Conservation (phyloP, 2,113 vertebrate genomes). For the Amia ocellicauda region DNA sequence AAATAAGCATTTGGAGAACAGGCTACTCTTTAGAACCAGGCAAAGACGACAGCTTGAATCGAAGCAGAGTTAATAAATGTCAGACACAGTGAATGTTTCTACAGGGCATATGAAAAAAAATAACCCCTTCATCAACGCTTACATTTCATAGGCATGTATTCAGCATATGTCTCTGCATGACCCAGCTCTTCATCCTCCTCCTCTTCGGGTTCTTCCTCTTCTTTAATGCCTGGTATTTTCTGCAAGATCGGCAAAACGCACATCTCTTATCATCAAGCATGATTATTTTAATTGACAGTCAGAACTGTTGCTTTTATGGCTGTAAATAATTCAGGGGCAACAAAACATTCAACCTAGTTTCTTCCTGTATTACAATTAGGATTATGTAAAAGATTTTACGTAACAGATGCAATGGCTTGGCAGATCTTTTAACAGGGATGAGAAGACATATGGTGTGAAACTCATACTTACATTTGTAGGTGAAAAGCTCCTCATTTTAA, state of each 20-base stretch:
- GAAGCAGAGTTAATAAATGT: no score
- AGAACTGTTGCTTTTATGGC: not conserved
- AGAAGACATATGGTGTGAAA: not conserved
- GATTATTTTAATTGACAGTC: not conserved
- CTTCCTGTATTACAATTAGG: not conserved
- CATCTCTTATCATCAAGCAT: not conserved
- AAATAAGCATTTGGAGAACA: no score
- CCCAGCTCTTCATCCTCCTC: conserved; percentile 98
- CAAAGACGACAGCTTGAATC: no score
- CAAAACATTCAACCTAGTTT: conserved; percentile 1
- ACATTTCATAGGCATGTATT: conserved; percentile 99
- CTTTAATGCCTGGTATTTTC: conserved; percentile 84
- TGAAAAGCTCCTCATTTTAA: conserved; percentile 87
- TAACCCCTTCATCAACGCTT: no score
- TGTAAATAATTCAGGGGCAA: conserved; percentile 7
- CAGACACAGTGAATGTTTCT: no score
- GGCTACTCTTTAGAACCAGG: no score
- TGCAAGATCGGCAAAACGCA: conserved; percentile 33
- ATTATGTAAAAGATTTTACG: conserved; percentile 12
- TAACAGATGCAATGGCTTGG: not conserved
- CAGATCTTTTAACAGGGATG: not conserved
- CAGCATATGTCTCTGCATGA: conserved; percentile 93
- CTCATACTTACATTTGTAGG: conserved; percentile 72
- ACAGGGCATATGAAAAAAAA: no score
- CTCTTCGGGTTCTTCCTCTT: conserved; percentile 94